Percentiles rank a stretch among this genome's conserved stretches.
Conservation (phyloP, 1,140 invertebrate genomes). For the Copidosoma floridanum region DNA sequence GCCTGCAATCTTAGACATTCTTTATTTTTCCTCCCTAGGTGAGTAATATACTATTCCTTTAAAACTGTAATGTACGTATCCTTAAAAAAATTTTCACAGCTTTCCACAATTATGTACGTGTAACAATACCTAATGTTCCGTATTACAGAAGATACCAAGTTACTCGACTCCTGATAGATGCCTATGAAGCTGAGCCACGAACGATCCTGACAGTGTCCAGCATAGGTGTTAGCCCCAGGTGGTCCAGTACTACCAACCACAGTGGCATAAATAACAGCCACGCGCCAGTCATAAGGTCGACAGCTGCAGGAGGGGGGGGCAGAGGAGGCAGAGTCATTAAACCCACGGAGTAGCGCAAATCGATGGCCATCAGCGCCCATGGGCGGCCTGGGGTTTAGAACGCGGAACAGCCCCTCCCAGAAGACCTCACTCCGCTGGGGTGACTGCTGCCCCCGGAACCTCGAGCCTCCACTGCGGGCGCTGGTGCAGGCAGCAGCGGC, state of each 20-base stretch:
- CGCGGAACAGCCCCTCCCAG: constrained; percentile 91
- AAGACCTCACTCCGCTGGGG: constrained; percentile 93
- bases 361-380: constrained; percentile 70
- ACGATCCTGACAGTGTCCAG: too few species aligned
- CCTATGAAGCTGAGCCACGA: too few species aligned
- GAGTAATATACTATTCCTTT: too few species aligned
- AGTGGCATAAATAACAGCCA: too few species aligned
- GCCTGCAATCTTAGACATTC: too few species aligned
- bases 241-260: background rate
- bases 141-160: too few species aligned
- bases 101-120: background rate
- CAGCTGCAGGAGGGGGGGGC: constrained; percentile 19
- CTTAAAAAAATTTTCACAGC: background rate
- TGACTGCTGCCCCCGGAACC: constrained; percentile 71
- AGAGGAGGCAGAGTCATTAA: constrained; percentile 28
- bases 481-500: constrained; percentile 41
- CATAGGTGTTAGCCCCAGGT: background rate
- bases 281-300: too few species aligned
- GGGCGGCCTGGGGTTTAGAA: constrained; percentile 91
- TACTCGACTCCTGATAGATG: too few species aligned
- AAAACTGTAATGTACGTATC: background rate
- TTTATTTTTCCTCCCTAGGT: too few species aligned
- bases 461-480: constrained; percentile 45
- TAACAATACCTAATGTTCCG: background rate
- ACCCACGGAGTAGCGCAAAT: constrained; percentile 45